These are phyloP conservation scores for Urophycis tenuis DNA, from an alignment of 2,797 vertebrate species.

Conservation along the genomic window DNA sequence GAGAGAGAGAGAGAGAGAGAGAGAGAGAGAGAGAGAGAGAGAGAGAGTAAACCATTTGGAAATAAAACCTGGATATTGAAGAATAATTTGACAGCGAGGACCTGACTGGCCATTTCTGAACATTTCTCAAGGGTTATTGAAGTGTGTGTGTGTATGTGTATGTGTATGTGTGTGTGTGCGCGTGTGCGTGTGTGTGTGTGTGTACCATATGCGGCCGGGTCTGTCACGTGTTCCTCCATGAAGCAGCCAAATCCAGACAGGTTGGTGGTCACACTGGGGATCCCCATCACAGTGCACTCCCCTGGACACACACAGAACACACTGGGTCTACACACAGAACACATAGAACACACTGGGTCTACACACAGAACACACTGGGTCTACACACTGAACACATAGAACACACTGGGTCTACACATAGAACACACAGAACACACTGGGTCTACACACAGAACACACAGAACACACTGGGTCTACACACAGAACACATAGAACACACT, in stretches of 20 bases:
- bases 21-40: too few relatives aligned
- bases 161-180: background rate
- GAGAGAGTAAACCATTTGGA: too few relatives aligned
- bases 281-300: slow-evolving; percentile 96
- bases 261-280: slow-evolving; percentile 95
- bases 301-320: slow-evolving; percentile 64
- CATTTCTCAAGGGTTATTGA: background rate
- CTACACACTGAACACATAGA: background rate
- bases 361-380: background rate
- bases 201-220: slow-evolving; percentile 88
- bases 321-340: background rate
- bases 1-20: too few relatives aligned
- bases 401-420: background rate
- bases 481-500: background rate
- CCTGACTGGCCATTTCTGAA: too few relatives aligned
- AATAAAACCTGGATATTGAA: too few relatives aligned
- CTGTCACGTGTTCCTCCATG: slow-evolving; percentile 92
- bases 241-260: slow-evolving; percentile 97
- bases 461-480: too few relatives aligned
- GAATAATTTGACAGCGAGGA: too few relatives aligned
- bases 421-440: background rate
- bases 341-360: background rate
- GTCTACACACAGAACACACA: slow-evolving; percentile 1
- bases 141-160: background rate
- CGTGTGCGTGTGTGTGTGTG: slow-evolving; percentile 6